phyloP scores from a whole-genome alignment of 1,140 invertebrate genomes.

The Drosophila lini region DNA sequence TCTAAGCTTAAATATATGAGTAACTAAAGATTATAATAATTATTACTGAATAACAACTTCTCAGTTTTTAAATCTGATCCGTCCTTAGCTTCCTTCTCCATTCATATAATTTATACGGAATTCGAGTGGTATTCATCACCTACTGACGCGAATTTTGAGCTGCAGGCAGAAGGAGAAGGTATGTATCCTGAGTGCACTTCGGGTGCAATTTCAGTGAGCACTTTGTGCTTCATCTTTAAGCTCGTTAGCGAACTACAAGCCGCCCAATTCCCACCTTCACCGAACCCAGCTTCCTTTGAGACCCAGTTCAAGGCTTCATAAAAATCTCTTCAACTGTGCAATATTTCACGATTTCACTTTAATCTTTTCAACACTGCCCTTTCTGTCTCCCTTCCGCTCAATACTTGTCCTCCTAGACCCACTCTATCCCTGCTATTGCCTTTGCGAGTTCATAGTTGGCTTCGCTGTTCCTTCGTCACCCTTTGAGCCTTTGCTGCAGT shows the following conservation, averaged over 20 bases:
- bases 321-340: slow-evolving; percentile 79
- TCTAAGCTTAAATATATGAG: no score
- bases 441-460: slow-evolving; percentile 6
- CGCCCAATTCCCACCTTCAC: slow-evolving; percentile 8
- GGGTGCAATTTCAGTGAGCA: slow-evolving; percentile 47
- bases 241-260: slow-evolving; percentile 56
- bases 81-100: slow-evolving; percentile 5
- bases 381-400: not conserved
- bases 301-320: slow-evolving; percentile 74
- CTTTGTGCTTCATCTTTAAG: slow-evolving; percentile 64
- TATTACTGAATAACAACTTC: not conserved
- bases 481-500: not conserved
- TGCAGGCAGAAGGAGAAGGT: not conserved
- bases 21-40: no score
- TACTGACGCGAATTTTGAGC: not conserved
- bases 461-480: not conserved
- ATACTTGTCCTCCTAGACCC: not conserved
- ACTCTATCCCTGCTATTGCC: not conserved
- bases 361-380: slow-evolving; percentile 57
- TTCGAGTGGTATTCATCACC: slow-evolving; percentile 1
- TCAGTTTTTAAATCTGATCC: not conserved
- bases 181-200: slow-evolving; percentile 9
- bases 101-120: not conserved
- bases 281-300: slow-evolving; percentile 18
- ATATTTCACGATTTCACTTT: slow-evolving; percentile 73